Conservation (phyloP, 1,140 invertebrate species). For the Sitophilus oryzae region DNA sequence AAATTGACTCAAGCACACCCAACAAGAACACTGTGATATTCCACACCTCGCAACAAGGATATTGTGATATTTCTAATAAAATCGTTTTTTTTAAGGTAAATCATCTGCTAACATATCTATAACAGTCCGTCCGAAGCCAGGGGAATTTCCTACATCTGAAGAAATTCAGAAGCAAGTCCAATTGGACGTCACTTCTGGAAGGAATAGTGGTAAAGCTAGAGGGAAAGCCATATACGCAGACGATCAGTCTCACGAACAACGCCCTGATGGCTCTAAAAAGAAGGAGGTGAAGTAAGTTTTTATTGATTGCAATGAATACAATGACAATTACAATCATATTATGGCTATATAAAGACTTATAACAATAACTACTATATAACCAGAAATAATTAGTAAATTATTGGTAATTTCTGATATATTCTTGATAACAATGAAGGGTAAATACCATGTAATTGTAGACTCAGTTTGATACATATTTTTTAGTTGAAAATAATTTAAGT, state of each 20-base stretch:
- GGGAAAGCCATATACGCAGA: slow-evolving; percentile 45
- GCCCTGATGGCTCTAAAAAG: slow-evolving; percentile 47
- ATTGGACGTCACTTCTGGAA: slow-evolving; percentile 37
- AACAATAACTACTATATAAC: too few species aligned
- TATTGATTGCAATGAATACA: background rate
- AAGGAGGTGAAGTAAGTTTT: slow-evolving; percentile 40
- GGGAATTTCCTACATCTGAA: slow-evolving; percentile 71
- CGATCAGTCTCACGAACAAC: slow-evolving; percentile 59
- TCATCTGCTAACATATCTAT: slow-evolving; percentile 67
- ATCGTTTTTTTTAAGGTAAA: slow-evolving; percentile 35
- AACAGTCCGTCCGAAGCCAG: slow-evolving; percentile 65
- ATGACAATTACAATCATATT: too few species aligned
- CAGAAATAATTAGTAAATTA: too few species aligned
- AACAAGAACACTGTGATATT: too few species aligned
- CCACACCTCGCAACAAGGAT: too few species aligned
- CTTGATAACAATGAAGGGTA: too few species aligned
- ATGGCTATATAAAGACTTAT: too few species aligned
- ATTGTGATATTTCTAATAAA: background rate
- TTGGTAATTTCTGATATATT: too few species aligned
- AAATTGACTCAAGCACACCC: too few species aligned
- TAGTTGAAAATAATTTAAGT: too few species aligned
- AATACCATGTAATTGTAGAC: too few species aligned
- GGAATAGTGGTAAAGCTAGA: slow-evolving; percentile 30
- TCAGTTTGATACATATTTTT: background rate
- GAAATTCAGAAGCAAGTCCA: slow-evolving; percentile 55